Conservation (phyloP, 2,797 vertebrate genomes). For the Cercopithecus petaurista region DNA sequence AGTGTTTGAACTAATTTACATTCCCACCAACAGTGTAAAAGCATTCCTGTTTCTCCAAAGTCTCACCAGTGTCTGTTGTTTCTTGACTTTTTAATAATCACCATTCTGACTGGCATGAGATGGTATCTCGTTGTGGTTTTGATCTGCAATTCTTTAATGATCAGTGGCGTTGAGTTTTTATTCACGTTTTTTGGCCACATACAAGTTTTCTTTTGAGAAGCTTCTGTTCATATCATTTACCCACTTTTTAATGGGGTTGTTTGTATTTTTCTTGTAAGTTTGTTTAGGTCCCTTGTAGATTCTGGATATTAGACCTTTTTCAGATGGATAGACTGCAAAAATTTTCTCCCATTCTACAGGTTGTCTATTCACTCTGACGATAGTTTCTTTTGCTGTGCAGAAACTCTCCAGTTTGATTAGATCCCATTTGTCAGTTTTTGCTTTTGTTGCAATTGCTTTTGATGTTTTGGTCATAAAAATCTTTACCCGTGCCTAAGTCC, state of each 20-base stretch:
- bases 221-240: background rate
- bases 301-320: background rate
- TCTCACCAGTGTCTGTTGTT: background rate
- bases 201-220: background rate
- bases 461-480: background rate
- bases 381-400: background rate
- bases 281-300: background rate
- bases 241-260: background rate
- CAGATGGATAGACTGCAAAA: background rate
- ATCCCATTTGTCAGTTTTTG: background rate
- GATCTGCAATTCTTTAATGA: background rate
- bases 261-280: background rate
- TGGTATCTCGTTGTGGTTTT: background rate
- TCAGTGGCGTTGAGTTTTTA: background rate
- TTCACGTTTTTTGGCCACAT: background rate
- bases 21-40: background rate
- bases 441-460: background rate
- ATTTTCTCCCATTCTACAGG: background rate
- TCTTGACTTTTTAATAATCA: background rate
- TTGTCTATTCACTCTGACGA: background rate
- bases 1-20: background rate
- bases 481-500: background rate
- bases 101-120: background rate
- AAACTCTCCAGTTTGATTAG: background rate
- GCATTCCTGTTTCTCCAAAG: background rate